A percentile compares a stretch with the other conserved stretches of the same genome.
Conservation (phyloP, 2,797 vertebrate genomes). For the Brachyrhaphis roseni region DNA sequence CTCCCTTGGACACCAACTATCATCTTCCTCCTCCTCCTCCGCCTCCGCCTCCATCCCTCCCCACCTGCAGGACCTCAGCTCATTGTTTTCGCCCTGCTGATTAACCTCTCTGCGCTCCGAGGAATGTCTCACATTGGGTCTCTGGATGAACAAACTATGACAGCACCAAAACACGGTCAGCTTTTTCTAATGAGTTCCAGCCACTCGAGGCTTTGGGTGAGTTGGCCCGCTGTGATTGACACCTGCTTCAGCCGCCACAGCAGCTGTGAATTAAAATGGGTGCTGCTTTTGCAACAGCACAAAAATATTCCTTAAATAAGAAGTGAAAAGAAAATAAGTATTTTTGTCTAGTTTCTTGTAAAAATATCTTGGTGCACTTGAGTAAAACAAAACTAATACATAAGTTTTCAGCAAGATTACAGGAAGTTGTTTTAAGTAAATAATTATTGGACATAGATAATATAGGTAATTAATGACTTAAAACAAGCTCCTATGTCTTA, state of each 20-base stretch:
- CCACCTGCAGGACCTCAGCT: constrained; percentile 66
- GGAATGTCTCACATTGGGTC: constrained; percentile 72
- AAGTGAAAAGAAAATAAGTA: neutral
- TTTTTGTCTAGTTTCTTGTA: no score
- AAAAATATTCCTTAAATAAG: constrained; percentile 14
- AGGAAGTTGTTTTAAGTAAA: no score
- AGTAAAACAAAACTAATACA: no score
- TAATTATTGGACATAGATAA: no score
- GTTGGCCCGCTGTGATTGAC: constrained; percentile 66
- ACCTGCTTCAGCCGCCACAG: constrained; percentile 55
- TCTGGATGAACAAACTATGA: constrained; percentile 47
- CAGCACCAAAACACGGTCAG: constrained; percentile 61
- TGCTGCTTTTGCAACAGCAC: constrained; percentile 20
- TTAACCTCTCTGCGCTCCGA: constrained; percentile 71
- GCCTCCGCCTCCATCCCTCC: constrained; percentile 14
- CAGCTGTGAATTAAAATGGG: constrained; percentile 38
- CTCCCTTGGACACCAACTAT: constrained; percentile 54
- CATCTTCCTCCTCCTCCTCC: constrained; percentile 23
- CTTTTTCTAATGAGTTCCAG: constrained; percentile 75
- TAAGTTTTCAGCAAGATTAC: no score
- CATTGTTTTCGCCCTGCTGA: constrained; percentile 74
- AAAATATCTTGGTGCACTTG: no score
- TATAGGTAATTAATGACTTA: no score
- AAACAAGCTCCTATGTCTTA: no score
- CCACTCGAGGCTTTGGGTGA: constrained; percentile 56